These are phyloP conservation scores for Machaerirhynchus nigripectus DNA, from an alignment of 2,113 vertebrate species.

Conservation along the genomic window DNA sequence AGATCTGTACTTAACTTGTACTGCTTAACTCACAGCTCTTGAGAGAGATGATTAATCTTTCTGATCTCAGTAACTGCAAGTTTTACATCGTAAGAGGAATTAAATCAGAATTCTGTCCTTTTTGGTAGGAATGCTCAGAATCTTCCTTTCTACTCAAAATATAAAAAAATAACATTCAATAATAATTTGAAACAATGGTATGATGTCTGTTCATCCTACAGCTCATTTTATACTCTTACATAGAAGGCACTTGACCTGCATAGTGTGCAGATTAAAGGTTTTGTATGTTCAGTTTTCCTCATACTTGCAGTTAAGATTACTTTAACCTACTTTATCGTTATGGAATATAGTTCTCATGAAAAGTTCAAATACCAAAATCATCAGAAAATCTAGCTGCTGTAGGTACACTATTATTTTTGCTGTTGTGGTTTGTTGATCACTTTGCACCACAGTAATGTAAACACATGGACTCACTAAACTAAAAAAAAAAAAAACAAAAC, in stretches of 20 bases:
- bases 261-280: not conserved
- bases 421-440: not conserved
- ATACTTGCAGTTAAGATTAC: not conserved
- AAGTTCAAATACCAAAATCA: not conserved
- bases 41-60: not conserved
- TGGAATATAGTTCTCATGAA: not conserved
- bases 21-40: not conserved
- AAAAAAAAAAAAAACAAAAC: not conserved
- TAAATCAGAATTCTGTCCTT: not conserved
- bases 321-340: not conserved
- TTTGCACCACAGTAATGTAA: not conserved
- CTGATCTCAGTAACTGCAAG: not conserved
- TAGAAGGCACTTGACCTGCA: not conserved
- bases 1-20: not conserved
- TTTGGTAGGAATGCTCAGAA: not conserved
- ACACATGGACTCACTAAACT: not conserved
- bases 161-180: fast-evolving
- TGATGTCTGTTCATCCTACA: not conserved
- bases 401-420: not conserved
- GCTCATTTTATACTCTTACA: not conserved
- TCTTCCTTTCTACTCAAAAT: not conserved
- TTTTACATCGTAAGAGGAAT: not conserved
- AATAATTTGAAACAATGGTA: not conserved
- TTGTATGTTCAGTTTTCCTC: not conserved
- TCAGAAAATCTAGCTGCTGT: not conserved